These are phyloP conservation scores for Parapsyche elsis DNA, from an alignment of 1,140 invertebrate species.

Conservation along the genomic window DNA sequence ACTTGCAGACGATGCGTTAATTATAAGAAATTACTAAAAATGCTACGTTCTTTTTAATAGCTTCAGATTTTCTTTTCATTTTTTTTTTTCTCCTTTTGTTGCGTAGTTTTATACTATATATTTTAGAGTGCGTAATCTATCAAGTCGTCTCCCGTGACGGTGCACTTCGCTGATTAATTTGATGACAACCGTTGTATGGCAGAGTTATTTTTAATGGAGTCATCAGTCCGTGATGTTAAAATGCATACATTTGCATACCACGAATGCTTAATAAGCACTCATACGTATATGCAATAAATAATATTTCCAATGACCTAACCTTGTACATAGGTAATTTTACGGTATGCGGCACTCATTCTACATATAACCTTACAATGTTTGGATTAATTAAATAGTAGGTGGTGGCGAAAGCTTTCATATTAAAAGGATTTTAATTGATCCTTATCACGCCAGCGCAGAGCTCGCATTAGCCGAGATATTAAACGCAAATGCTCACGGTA, in stretches of 20 bases:
- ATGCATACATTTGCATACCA: constrained; percentile 41
- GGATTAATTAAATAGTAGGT: too few species aligned
- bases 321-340: too few species aligned
- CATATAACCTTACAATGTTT: too few species aligned
- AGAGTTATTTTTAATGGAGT: constrained; percentile 48
- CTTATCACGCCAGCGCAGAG: not conserved
- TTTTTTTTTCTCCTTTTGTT: constrained; percentile 5
- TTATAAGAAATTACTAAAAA: constrained; percentile 6
- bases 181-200: constrained; percentile 48
- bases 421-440: not conserved
- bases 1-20: not conserved
- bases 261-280: constrained; percentile 31
- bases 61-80: too few species aligned
- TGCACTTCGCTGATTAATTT: constrained; percentile 48
- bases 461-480: too few species aligned
- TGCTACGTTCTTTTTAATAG: not conserved
- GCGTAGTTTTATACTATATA: not conserved
- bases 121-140: constrained; percentile 26
- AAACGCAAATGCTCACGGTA: not conserved
- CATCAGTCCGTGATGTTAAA: constrained; percentile 48
- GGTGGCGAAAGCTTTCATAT: too few species aligned
- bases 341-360: too few species aligned
- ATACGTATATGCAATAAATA: not conserved
- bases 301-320: too few species aligned
- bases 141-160: constrained; percentile 45